Base-by-base conservation (phyloP, 2,888 invertebrate genomes). In the Andrena bicolor region DNA sequence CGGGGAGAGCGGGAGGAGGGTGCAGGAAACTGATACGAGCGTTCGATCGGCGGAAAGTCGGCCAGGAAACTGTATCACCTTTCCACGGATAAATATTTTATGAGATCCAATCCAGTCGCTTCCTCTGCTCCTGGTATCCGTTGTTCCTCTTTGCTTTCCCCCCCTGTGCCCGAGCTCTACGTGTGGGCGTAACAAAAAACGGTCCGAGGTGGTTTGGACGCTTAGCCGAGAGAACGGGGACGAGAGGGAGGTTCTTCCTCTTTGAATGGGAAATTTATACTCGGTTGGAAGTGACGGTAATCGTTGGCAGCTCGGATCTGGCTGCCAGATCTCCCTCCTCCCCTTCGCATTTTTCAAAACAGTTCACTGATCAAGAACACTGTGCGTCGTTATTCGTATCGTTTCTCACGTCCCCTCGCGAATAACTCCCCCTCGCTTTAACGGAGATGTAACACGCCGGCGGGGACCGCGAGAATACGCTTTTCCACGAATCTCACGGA, bases 51-150 rank as follows among this genome's bases (percentile, higher is more conserved):
- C 61, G 73, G 72, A 69, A 83, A 83, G 69, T 83, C 79, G 71
- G 76, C 56, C 83, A 68, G 70, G 74, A 83, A 83, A 82, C 83
- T 79, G 66, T 68, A 79, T 84, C 84, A 76, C 84, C 72, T 84
- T 79, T 61, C 68, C 76, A n/a, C 64, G 73, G 72, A 83, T 83
- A 79, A 84, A 84, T 84, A 84, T 83, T 84, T 84, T 79, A 84
- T 78, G 83, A 83, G 79, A 84, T 76, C 78, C 78, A 70, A 83
- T 84, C 83, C 68, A 49, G 49, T 63, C 10, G 66, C 80, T 41
- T 41, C 72, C 66, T 61, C 32, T 20, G 41, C 20, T 20, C 51
- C 8, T 3, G 23, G n/a, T 69, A 58, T 66, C 7, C 66, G 23
- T n/a, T 41, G 49, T 60, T 61, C n/a, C 32, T 68, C 78, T 53